phyloP scores from a whole-genome alignment of 2,797 vertebrate species.

The Clarias fuscus region DNA sequence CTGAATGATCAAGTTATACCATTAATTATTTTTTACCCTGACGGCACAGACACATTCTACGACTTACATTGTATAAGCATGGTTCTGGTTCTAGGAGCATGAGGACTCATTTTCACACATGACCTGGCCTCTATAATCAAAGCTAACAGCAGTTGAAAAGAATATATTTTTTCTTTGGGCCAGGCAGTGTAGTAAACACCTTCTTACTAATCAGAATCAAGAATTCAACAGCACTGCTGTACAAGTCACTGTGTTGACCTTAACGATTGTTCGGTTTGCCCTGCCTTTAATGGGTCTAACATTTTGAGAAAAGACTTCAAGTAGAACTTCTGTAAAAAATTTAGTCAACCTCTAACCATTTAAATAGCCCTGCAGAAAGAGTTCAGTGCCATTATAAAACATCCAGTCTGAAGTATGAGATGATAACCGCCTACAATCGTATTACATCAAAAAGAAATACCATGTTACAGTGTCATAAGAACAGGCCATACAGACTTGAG shows the following conservation, averaged over 20 bases:
- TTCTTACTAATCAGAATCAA: neutral
- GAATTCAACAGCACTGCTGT: neutral
- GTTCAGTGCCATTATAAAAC: neutral
- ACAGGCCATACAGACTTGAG: neutral
- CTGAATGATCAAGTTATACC: too few species aligned
- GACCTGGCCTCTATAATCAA: too few species aligned
- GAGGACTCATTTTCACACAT: too few species aligned
- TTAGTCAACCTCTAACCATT: neutral
- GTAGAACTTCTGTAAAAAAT: neutral
- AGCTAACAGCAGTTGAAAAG: too few species aligned
- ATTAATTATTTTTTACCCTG: too few species aligned
- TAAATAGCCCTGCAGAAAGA: neutral
- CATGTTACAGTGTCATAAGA: neutral
- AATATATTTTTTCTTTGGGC: too few species aligned
- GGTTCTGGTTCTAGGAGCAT: too few species aligned
- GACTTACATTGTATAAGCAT: too few species aligned
- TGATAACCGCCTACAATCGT: slow-evolving; percentile 4
- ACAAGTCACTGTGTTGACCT: neutral
- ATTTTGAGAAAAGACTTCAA: neutral
- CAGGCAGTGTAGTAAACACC: neutral
- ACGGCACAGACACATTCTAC: too few species aligned
- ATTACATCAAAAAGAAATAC: neutral
- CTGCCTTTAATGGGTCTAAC: neutral
- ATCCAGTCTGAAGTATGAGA: neutral
- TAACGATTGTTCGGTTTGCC: neutral